These are phyloP conservation scores for Pempheris klunzingeri DNA, from an alignment of 2,797 vertebrate genomes.

Conservation along the genomic window DNA sequence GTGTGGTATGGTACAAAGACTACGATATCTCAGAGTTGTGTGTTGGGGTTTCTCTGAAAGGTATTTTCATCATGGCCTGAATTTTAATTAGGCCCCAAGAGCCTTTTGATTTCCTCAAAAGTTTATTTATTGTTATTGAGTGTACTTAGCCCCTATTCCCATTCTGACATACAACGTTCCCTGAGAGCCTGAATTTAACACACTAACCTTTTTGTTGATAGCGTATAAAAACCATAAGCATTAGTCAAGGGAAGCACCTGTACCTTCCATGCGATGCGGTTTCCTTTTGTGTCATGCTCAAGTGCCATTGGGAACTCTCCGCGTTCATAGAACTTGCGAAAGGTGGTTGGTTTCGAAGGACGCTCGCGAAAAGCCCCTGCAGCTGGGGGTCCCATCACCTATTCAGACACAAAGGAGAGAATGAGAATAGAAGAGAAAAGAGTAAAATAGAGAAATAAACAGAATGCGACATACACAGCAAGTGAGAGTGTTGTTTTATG, in stretches of 20 bases:
- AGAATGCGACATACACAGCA: constrained; percentile 35
- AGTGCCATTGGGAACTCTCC: constrained; percentile 90
- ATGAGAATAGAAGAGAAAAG: constrained; percentile 16
- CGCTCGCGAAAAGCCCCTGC: constrained; percentile 91
- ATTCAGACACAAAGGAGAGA: constrained; percentile 34
- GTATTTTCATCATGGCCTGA: background rate
- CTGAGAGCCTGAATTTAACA: constrained; percentile 14
- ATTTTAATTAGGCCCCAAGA: constrained; percentile 28
- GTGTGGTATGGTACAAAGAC: background rate
- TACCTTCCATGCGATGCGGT: constrained; percentile 87
- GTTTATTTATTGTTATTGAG: constrained; percentile 17
- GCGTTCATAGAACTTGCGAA: constrained; percentile 94
- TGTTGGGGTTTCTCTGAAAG: background rate
- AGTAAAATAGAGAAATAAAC: constrained; percentile 42
- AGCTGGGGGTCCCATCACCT: constrained; percentile 91
- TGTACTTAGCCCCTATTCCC: background rate
- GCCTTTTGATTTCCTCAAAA: constrained; percentile 28
- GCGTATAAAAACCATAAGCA: constrained; percentile 3
- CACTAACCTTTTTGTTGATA: constrained; percentile 12
- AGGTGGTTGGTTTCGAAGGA: constrained; percentile 90
- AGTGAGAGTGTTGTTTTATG: constrained; percentile 61
- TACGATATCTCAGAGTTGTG: background rate
- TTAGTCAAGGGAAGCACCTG: constrained; percentile 2
- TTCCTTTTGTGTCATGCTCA: constrained; percentile 78
- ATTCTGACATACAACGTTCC: constrained; percentile 6